These are phyloP conservation scores for Latrodectus elegans DNA, from an alignment of 2,888 invertebrate genomes.

Conservation along the genomic window DNA sequence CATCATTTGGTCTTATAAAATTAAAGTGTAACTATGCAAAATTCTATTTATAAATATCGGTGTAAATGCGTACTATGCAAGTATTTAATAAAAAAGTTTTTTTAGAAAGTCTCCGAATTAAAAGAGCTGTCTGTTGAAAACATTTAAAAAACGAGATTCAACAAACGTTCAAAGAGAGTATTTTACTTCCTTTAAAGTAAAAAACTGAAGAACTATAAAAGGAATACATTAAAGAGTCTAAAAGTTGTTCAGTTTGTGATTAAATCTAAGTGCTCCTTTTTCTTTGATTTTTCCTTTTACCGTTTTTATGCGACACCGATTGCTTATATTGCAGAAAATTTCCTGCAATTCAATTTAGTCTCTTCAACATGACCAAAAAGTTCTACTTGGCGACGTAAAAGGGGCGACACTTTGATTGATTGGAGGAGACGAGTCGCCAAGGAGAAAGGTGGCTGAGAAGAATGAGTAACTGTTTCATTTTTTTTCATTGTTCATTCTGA, in stretches of 20 bases:
- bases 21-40: too few relatives aligned
- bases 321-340: slow-evolving; percentile 20
- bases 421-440: slow-evolving; percentile 23
- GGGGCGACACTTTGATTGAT: slow-evolving; percentile 54
- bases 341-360: slow-evolving; percentile 46
- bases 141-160: too few relatives aligned
- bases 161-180: too few relatives aligned
- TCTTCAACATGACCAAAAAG: slow-evolving; percentile 39
- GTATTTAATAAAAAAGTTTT: too few relatives aligned
- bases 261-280: slow-evolving; percentile 26
- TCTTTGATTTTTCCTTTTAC: slow-evolving; percentile 2
- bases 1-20: too few relatives aligned
- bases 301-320: background rate
- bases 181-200: background rate
- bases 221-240: slow-evolving; percentile 3
- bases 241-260: slow-evolving; percentile 5
- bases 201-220: background rate
- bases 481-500: background rate
- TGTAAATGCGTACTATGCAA: too few relatives aligned
- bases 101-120: too few relatives aligned
- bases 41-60: too few relatives aligned
- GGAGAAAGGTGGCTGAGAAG: slow-evolving; percentile 1
- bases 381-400: slow-evolving; percentile 16
- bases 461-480: background rate
- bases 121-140: too few relatives aligned